Base-by-base conservation (phyloP, 35 echinoderm and acorn worm genomes). In the Strongylocentrotus purpuratus region DNA sequence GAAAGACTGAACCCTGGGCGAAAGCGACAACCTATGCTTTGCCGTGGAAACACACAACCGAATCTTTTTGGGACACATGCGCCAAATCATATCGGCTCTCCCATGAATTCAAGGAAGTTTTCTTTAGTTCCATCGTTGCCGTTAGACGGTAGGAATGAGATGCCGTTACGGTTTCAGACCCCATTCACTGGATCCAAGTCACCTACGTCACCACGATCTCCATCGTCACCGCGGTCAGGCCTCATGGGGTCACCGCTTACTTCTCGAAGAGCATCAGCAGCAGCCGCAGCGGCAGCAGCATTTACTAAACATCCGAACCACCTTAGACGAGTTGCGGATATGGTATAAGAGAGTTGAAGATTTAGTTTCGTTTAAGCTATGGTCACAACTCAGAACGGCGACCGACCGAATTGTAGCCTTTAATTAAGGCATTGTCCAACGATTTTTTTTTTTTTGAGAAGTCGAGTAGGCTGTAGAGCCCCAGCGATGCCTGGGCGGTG, bases 261-360 rank as follows among this genome's bases (percentile, higher is more conserved):
- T 7, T 33, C 45, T 33, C 87, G 87, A 2, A 45, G 87, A 9
- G 87, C 13, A 18, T 89, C 87, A 10, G 87, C 33, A 31, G 87
- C 87, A n/a, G 87, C 87, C 12, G 87, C 87, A 45, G 87, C 87
- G 32, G 87, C 87, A 46, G 87, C 87, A 17, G 32, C 87, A 33
- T 89, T 45, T 5, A 89, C 87, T 25, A 45, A 33, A 41, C 65
- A 78, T n/a, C 32, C 17, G 7, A 89, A 89, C 33, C 32, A 89
- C 20, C 87, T 45, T 9, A 33, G 32, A 89, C 12, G 32, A 89
- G 33, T 46, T 25, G 18, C 87, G 25, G 87, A 89, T 45, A 45
- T 41, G 32, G 87, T 89, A 2, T 89, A 46, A 89, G 45, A 89
- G 4, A 31, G 1, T 31, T 2, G 6, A 86, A 9, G 85, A 41